A percentile compares a stretch with the other conserved stretches of the same genome.
Conservation (phyloP, 1,140 invertebrate genomes). For the Drosophila trapezifrons region DNA sequence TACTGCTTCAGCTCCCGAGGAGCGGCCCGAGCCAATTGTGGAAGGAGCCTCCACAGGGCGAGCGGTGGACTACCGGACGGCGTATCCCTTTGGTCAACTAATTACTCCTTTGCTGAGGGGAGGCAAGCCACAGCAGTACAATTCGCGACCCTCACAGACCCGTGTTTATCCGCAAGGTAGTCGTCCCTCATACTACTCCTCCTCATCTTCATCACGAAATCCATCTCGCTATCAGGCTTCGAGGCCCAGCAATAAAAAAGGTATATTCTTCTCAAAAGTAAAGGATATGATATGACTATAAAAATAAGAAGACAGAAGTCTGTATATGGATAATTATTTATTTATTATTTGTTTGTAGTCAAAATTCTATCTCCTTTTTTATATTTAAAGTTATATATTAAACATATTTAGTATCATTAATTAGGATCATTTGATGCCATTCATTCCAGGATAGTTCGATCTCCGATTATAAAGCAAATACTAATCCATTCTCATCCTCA, state of each 20-base stretch:
- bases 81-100: slow-evolving; percentile 76
- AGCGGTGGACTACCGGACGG: slow-evolving; percentile 75
- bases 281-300: background rate
- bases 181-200: slow-evolving; percentile 23
- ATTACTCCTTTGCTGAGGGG: slow-evolving; percentile 67
- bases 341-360: background rate
- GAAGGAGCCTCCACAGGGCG: slow-evolving; percentile 73
- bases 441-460: background rate
- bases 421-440: background rate
- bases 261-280: slow-evolving; percentile 14
- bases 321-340: background rate
- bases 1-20: slow-evolving; percentile 7
- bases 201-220: slow-evolving; percentile 35
- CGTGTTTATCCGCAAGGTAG: slow-evolving; percentile 45
- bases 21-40: slow-evolving; percentile 11
- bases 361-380: background rate
- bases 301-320: background rate
- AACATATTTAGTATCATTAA: background rate
- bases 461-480: background rate
- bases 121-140: slow-evolving; percentile 48
- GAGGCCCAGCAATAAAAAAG: slow-evolving; percentile 39
- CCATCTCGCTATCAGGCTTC: slow-evolving; percentile 37
- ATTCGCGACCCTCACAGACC: slow-evolving; percentile 46
- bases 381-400: too few species aligned
- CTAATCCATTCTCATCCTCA: background rate